Evolutionary conservation across 2,113 vertebrate species (phyloP), one percentile per base, ranked within the genome.

Genomic region (Phalacrocorax carbo): DNA sequence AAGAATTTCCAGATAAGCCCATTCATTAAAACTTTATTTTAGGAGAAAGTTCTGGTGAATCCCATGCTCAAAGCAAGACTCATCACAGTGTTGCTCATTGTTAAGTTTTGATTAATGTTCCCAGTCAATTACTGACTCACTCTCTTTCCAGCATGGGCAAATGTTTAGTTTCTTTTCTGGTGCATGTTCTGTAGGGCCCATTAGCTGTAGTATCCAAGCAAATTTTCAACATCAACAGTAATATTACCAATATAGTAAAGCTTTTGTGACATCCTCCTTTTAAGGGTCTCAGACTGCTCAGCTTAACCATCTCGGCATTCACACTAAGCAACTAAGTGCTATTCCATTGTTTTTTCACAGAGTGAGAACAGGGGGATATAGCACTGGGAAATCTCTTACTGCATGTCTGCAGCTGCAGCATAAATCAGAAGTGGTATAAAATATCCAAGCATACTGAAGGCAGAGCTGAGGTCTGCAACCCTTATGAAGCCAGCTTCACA

Each of bases 171-270:
- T 94, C 52, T 94, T 82, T 51, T 72, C 84, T 95, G 66, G 42
- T 85, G 46, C 25, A 36, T 65, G 13, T 73, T 78, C 70, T 36
- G 38, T 80, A 91, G 7, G 82, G 36, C 29, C 84, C 32, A 51
- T 77, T 82, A 38, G 36, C 38, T 86, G 58, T 85, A 87, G 80
- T 95, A 95, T 95, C 89, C 86, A 95, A 86, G 96, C 66, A 93
- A 88, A 90, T 49, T 89, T 91, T 95, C 81, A 90, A 82, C 89
- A 93, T 85, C 78, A 95, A 91, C 84, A 95, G 87, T 79, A 94
- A 90, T 81, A 91, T 73, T 82, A 69, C 58, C n/a, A 82, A 17
- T 30, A 76, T 26, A 91, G n/a, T 27, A 82, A 14, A 64, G 7
- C 49, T 79, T 94, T 64, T 71, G 49, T 92, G 66, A 76, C 54